Percentiles rank a stretch among this genome's conserved stretches.
Evolutionary conservation across 2,888 invertebrate species (phyloP).

Genomic region (Lepetodrilus schrolli): DNA sequence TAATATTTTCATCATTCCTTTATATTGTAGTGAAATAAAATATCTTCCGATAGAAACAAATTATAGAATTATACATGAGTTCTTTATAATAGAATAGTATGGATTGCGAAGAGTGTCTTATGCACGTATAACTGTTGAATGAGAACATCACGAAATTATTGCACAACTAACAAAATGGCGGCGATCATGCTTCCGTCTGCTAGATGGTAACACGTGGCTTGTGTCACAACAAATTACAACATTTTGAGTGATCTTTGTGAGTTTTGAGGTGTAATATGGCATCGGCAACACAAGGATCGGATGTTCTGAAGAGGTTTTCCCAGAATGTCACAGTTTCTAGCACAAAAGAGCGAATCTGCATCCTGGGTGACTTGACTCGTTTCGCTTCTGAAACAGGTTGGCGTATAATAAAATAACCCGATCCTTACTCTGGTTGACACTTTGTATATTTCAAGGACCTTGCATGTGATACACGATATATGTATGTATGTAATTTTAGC

Average conservation of each 20-base stretch:
- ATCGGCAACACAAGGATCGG: slow-evolving; percentile 51
- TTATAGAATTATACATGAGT: neutral
- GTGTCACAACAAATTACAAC: neutral
- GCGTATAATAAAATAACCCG: no score
- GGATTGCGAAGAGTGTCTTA: neutral
- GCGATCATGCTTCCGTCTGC: slow-evolving; percentile 23
- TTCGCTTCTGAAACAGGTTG: slow-evolving; percentile 62
- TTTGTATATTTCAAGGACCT: no score
- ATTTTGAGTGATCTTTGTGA: neutral
- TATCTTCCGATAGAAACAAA: neutral
- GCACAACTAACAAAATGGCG: slow-evolving; percentile 31
- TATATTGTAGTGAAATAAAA: no score
- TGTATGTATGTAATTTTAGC: neutral
- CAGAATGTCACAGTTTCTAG: slow-evolving; percentile 64
- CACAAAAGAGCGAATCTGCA: slow-evolving; percentile 60
- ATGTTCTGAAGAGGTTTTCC: slow-evolving; percentile 67
- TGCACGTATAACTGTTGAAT: neutral
- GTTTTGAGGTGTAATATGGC: neutral
- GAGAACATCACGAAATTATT: neutral
- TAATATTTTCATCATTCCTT: no score
- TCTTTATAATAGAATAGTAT: neutral
- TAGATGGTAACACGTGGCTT: slow-evolving; percentile 27
- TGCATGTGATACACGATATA: no score
- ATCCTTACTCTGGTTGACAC: no score
- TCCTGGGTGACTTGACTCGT: slow-evolving; percentile 56